A percentile compares a stretch with the other conserved stretches of the same genome.
Evolutionary conservation across 2,797 vertebrate genomes (phyloP).

Genomic region (Paguma larvata): DNA sequence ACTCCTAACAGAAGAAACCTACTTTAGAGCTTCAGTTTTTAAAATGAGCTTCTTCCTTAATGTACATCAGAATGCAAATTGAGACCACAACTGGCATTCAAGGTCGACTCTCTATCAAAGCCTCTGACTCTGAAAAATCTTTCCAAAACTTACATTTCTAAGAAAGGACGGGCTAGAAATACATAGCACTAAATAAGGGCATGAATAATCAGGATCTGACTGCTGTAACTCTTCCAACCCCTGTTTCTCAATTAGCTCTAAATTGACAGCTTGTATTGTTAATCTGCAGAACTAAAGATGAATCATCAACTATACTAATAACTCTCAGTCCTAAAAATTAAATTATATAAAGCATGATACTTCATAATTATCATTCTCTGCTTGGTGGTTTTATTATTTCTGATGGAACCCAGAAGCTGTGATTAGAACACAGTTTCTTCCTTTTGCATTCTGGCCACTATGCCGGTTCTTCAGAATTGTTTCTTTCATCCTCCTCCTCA

Average conservation of each 20-base stretch:
- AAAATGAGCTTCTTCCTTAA: constrained; percentile 42
- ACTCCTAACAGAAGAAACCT: background rate
- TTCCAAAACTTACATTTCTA: background rate
- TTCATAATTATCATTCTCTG: background rate
- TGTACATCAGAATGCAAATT: background rate
- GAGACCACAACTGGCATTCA: background rate
- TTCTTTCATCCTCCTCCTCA: background rate
- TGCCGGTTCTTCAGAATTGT: background rate
- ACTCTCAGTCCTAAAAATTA: constrained; percentile 20
- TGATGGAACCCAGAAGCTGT: background rate
- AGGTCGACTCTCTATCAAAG: background rate
- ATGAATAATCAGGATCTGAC: background rate
- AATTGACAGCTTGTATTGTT: background rate
- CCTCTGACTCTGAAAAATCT: constrained; percentile 23
- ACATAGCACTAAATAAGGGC: background rate
- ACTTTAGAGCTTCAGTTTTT: background rate
- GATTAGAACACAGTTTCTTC: background rate
- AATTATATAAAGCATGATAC: background rate
- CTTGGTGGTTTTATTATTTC: background rate
- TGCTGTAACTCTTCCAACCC: background rate
- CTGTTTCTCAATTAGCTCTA: background rate
- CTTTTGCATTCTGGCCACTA: background rate
- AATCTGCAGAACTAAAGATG: constrained; percentile 15
- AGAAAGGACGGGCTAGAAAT: background rate
- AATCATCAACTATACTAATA: background rate